phyloP scores from a whole-genome alignment of 2,113 vertebrate genomes.

The Ameiurus melas region DNA sequence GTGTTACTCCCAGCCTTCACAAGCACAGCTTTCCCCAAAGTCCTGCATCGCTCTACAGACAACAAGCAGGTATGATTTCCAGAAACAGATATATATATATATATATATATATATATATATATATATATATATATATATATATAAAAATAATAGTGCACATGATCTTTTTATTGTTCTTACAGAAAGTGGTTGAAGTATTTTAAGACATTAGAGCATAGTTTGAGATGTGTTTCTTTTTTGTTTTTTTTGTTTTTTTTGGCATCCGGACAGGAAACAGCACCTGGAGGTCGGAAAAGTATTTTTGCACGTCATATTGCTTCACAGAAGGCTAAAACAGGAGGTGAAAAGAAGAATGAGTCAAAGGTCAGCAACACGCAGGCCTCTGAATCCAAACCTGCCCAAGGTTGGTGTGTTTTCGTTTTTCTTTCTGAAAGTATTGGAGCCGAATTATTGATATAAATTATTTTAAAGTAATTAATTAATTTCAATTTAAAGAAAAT shows the following conservation, averaged over 20 bases:
- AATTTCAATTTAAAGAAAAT: neutral
- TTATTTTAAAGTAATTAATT: neutral
- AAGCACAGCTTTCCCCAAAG: constrained; percentile 83
- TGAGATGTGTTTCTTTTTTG: neutral
- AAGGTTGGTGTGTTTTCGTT: constrained; percentile 6
- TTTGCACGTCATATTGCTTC: constrained; percentile 92
- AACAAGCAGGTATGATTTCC: constrained; percentile 74
- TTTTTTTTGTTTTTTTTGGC: neutral
- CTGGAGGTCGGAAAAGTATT: constrained; percentile 83
- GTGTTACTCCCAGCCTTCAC: constrained; percentile 81
- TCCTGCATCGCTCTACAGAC: constrained; percentile 81
- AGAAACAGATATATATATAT: neutral
- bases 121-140: too few species aligned
- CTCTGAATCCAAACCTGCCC: constrained; percentile 24
- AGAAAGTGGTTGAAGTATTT: neutral
- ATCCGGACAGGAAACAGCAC: constrained; percentile 39
- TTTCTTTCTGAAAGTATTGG: neutral
- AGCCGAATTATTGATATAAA: neutral
- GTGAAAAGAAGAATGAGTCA: constrained; percentile 17
- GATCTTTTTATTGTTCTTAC: neutral
- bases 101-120: too few species aligned
- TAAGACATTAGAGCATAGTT: neutral
- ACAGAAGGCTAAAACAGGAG: constrained; percentile 72
- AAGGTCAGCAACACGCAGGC: constrained; percentile 10
- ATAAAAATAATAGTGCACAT: too few species aligned